These are phyloP conservation scores for Callinectes sapidus DNA, from an alignment of 2,888 invertebrate genomes.

Conservation along the genomic window DNA sequence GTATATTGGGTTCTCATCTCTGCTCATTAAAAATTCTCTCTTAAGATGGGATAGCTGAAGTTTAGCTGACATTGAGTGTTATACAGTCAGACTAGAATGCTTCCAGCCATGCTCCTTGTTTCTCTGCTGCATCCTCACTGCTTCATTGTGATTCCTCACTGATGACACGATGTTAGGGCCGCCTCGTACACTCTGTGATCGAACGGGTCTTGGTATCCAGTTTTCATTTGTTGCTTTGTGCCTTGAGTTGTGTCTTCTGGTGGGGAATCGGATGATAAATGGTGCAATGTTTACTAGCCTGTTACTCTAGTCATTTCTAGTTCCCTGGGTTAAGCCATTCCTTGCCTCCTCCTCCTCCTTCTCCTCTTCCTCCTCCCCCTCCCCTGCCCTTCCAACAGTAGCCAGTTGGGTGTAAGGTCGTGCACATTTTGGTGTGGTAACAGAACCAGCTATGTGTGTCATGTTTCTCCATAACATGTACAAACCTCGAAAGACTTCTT, in stretches of 20 bases:
- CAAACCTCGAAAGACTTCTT: constrained; percentile 12
- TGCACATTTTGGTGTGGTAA: constrained; percentile 18
- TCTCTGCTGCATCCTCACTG: constrained; percentile 23
- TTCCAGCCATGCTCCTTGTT: constrained; percentile 36
- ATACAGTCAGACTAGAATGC: constrained; percentile 33
- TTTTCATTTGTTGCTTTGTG: constrained; percentile 58
- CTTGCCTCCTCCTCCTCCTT: too few relatives aligned
- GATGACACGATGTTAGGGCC: constrained; percentile 14
- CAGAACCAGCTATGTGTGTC: neutral
- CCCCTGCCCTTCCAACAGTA: neutral
- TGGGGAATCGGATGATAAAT: constrained; percentile 36
- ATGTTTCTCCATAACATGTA: constrained; percentile 26
- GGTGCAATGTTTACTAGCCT: constrained; percentile 41
- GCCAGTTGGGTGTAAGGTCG: constrained; percentile 5
- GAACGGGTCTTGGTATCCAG: constrained; percentile 42
- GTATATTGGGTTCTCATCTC: neutral
- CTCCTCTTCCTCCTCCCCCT: too few relatives aligned
- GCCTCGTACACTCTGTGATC: constrained; percentile 50
- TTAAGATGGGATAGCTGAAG: neutral
- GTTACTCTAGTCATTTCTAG: constrained; percentile 5
- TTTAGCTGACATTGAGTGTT: constrained; percentile 1
- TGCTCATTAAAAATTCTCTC: constrained; percentile 8
- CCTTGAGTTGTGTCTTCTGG: constrained; percentile 61
- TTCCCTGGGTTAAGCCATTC: constrained; percentile 3
- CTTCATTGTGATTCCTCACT: constrained; percentile 19